Evolutionary conservation across 2,113 vertebrate genomes (phyloP), one percentile per base, ranked within the genome.

Genomic region (Gopherus flavomarginatus): DNA sequence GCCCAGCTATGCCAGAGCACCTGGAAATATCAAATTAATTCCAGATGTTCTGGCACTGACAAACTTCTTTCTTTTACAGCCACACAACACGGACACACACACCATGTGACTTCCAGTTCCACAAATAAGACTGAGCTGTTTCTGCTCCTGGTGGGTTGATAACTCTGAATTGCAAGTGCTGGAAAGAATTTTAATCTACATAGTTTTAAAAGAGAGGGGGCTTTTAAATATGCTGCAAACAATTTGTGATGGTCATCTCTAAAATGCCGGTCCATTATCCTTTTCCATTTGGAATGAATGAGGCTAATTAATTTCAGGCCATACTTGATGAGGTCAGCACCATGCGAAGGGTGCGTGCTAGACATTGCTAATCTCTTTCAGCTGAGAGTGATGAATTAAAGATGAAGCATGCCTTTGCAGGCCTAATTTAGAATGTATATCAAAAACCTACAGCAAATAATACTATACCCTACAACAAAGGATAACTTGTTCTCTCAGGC

Each of bases 321-420:
- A 98, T 98, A 98, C 98, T 98, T 98, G 98, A 98, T 98, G 98
- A 98, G 98, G 98, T 98, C 98, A 98, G 98, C 98, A 98, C 98
- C 98, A 98, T 98, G 97, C 97, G 97, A 98, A 97, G 98, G 97
- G 98, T 98, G 98, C 97, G 98, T 98, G 98, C 98, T 98, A 98
- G 98, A 98, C 98, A 98, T 98, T 97, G 98, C 98, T 98, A 98
- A 98, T 98, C 98, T 98, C 98, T 98, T 98, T 98, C 98, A 98
- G 98, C 98, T 98, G 98, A 98, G 98, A 98, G 98, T 98, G 98
- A 98, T 98, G 98, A 98, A 98, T 98, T 98, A 98, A 98, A 98
- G 98, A 98, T 98, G 98, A 98, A 98, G 98, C 98, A 98, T 98
- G 98, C 98, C 98, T 98, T 98, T 98, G 98, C 98, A 98, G 98